A percentile compares a stretch with the other conserved stretches of the same genome.
Conservation (phyloP, 2,888 invertebrate genomes). For the Dione juno region DNA sequence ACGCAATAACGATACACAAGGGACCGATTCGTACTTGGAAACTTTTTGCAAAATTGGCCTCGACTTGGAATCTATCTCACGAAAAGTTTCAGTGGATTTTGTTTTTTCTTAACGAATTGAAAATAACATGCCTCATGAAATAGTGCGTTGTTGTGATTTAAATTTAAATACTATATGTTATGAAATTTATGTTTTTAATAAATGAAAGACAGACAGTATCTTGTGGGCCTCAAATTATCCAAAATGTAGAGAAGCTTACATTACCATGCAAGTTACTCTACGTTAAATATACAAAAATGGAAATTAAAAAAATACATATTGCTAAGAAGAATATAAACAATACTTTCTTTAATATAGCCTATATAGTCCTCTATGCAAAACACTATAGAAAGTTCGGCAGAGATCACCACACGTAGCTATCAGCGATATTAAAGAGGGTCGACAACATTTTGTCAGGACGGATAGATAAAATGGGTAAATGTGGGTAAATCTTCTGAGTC, state of each 20-base stretch:
- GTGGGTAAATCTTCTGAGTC: constrained; percentile 22
- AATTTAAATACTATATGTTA: not conserved
- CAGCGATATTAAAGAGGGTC: constrained; percentile 26
- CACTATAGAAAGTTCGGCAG: constrained; percentile 2
- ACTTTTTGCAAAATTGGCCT: constrained; percentile 20
- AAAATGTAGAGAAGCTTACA: too few species aligned
- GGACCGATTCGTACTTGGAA: constrained; percentile 15
- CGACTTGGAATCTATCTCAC: constrained; percentile 4
- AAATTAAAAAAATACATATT: too few species aligned
- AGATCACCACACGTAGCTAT: constrained; percentile 22
- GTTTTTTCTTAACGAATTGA: constrained; percentile 12
- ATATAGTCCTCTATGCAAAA: constrained; percentile 16
- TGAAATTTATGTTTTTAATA: too few species aligned
- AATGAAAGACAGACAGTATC: too few species aligned
- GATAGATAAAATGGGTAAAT: constrained; percentile 22
- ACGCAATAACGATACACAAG: constrained; percentile 18
- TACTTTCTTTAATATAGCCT: too few species aligned
- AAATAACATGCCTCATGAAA: not conserved
- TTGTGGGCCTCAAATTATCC: too few species aligned
- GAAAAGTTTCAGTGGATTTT: constrained; percentile 20
- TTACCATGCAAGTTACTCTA: too few species aligned
- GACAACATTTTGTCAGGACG: constrained; percentile 23
- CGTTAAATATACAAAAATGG: too few species aligned
- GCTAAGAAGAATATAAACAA: too few species aligned
- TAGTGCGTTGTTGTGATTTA: not conserved